Evolutionary conservation across 2,113 vertebrate genomes (phyloP), one percentile per base, ranked within the genome.

Genomic region (Okapia johnstoni): DNA sequence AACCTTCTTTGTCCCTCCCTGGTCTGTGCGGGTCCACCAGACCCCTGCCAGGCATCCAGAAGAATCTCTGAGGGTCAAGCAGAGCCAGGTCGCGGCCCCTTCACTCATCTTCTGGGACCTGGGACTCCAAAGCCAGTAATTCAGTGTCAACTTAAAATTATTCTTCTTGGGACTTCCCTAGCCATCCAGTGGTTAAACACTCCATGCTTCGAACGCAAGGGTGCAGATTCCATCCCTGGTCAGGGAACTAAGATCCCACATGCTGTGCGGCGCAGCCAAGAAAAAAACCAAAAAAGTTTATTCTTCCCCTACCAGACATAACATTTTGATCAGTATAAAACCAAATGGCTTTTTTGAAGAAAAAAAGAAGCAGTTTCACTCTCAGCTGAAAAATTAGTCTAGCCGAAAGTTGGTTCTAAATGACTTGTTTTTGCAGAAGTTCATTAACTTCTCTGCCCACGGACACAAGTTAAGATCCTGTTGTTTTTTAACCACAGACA

Each of bases 1-100:
- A 40, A 85, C 40, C 79, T 36, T 61, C 92, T 46, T 43, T 36
- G 28, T 30, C 60, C n/a, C 70, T 70, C 26, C 7, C 61, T 58
- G 6, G 19, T 58, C 43, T 40, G 43, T 50, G 46, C 23, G 0
- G 28, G 28, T 55, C 70, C 26, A 4, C 80, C 23, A 30, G 60
- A 30, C 21, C 9, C 52, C 33, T 40, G n/a, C n/a, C 60, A 12
- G 43, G 77, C 1, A 1, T 25, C 14, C 73, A 12, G 54, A 83
- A 87, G 84, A 19, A 40, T 63, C 85, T 85, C 95, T 9, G 15
- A 14, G 7, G 50, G 73, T n/a, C 0, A 2, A 61, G 83, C 1
- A 21, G 15, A 36, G 43, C 28, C 1, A 7, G 48, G 55, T 61
- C 33, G 57, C 0, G 0, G 46, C 6, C 30, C 25, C 48, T 46